Conservation (phyloP, 2,113 vertebrate genomes). For the Morphnarchus princeps region DNA sequence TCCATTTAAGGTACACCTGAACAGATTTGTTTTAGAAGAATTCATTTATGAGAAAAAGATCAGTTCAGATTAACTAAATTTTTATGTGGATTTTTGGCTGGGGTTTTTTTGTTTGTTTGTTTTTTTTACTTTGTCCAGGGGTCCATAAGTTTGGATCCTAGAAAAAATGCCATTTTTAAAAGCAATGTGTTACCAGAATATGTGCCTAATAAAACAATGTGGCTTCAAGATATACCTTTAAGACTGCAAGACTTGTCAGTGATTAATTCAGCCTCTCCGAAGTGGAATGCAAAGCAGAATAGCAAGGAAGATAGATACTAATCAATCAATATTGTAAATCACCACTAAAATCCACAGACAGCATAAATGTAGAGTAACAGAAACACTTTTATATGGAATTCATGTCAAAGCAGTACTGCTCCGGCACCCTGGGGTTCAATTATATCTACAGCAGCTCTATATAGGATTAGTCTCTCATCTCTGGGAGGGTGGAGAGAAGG, state of each 20-base stretch:
- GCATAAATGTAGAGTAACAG: slow-evolving; percentile 32
- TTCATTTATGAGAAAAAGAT: neutral
- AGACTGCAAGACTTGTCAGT: slow-evolving; percentile 39
- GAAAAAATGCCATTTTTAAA: neutral
- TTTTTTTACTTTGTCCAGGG: neutral
- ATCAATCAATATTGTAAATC: slow-evolving; percentile 63
- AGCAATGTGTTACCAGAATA: neutral
- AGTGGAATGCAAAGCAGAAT: slow-evolving; percentile 47
- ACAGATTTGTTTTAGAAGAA: neutral
- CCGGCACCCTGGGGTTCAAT: slow-evolving; percentile 47
- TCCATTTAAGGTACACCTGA: neutral
- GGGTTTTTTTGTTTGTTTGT: neutral
- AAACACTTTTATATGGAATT: slow-evolving; percentile 36
- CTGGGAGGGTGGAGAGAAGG: neutral
- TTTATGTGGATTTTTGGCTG: neutral
- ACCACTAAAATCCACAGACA: slow-evolving; percentile 32
- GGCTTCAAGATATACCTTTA: neutral
- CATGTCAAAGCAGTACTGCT: slow-evolving; percentile 26
- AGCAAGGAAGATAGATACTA: slow-evolving; percentile 42
- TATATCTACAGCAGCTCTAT: neutral
- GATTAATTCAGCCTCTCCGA: slow-evolving; percentile 47
- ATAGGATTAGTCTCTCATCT: slow-evolving; percentile 35
- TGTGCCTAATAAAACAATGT: neutral
- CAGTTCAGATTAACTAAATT: neutral
- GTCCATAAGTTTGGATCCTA: neutral